Evolutionary conservation across 2,888 invertebrate species (phyloP), one percentile per base, ranked within the genome.

Genomic region (Pterostichus madidus): DNA sequence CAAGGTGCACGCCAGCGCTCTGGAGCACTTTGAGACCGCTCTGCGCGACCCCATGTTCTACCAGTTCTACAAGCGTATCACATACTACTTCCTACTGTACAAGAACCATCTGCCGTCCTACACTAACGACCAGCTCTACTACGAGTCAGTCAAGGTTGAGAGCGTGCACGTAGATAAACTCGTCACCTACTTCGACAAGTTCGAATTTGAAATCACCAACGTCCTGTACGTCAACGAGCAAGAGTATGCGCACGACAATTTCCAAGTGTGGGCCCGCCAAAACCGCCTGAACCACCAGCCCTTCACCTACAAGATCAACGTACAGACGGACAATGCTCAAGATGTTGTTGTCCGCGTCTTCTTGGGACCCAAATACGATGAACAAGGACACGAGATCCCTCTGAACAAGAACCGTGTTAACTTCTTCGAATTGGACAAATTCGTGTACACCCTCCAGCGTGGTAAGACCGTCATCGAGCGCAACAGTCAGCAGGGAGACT

Each of bases 281-380:
- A 91, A 91, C 79, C 93, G 94, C 35, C 91, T 94, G 17, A 94
- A 94, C 87, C 93, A 94, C 89, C 90, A 93, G 83, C 92, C 93
- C 44, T 94, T 93, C 91, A 91, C 90, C 86, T 90, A 93, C 68
- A 91, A 91, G 17, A 85, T 94, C 71, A 91, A 91, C 68, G 90
- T 94, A 24, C 85, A 90, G n/a, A 93, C 93, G 46, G 92, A 93
- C 86, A 92, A 93, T 85, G 87, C 91, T 13, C 90, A 90, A 6
- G 92, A 93, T 86, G 92, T 92, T 84, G 92, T 94, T 11, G 92
- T 95, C 2, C 93, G 94, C 84, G 89, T 94, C 2, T 95, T 93
- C 91, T 88, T 95, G 84, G 95, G 94, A 88, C 95, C 95, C 0
- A 94, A 94, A 88, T 91, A 92, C 87, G 93, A 95, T 87, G 88